Percentiles rank a stretch among this genome's conserved stretches.
Conservation (phyloP, 2,797 vertebrate species). For the Tenualosa ilisha region DNA sequence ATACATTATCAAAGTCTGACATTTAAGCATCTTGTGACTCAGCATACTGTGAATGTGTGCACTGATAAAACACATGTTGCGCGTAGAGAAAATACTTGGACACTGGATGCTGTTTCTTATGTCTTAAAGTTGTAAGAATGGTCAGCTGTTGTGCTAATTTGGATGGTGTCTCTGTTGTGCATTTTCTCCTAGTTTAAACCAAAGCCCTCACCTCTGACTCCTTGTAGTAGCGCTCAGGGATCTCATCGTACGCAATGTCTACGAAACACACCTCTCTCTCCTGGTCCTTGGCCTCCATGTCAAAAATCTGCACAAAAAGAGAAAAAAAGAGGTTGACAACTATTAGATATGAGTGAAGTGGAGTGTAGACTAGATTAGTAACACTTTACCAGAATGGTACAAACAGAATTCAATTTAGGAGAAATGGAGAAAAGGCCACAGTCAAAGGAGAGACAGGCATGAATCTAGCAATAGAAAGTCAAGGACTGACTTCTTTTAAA, state of each 20-base stretch:
- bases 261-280: conserved; percentile 91
- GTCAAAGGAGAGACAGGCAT: too few species aligned
- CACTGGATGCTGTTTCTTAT: neutral
- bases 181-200: neutral
- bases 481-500: neutral
- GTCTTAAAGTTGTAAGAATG: neutral
- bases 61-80: too few species aligned
- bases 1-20: too few species aligned
- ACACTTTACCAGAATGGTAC: too few species aligned
- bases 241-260: conserved; percentile 90
- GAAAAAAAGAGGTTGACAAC: neutral
- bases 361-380: neutral
- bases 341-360: neutral
- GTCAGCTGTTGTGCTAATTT: neutral
- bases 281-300: conserved; percentile 78
- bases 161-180: neutral
- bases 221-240: conserved; percentile 95
- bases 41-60: too few species aligned
- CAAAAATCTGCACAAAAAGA: conserved; percentile 84
- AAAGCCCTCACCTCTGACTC: conserved; percentile 86
- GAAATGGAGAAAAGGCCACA: too few species aligned
- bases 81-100: neutral
- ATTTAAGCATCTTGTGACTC: neutral
- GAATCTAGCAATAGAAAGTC: neutral
- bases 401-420: too few species aligned